phyloP scores from a whole-genome alignment of 2,797 vertebrate genomes.

The Kryptolebias ocellatus region DNA sequence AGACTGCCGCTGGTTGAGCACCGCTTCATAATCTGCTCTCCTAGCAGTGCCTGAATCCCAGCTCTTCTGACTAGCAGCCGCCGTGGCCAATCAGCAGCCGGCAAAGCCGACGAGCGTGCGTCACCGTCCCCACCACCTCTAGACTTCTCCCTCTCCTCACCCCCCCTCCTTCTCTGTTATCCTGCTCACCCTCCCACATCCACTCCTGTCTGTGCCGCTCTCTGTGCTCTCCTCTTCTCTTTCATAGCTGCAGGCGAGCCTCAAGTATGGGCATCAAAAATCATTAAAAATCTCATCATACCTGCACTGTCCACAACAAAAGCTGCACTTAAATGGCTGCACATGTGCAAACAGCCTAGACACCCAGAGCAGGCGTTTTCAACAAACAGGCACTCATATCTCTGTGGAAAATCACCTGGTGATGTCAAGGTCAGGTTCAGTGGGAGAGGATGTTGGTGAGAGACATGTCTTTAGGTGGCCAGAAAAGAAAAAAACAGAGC shows the following conservation, averaged over 20 bases:
- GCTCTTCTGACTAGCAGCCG: constrained; percentile 72
- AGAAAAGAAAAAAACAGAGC: constrained; percentile 13
- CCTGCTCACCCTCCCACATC: constrained; percentile 69
- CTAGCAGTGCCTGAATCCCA: constrained; percentile 79
- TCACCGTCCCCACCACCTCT: constrained; percentile 69
- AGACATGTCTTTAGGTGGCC: constrained; percentile 56
- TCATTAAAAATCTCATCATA: constrained; percentile 53
- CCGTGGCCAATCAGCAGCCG: constrained; percentile 69
- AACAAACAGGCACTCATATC: constrained; percentile 9
- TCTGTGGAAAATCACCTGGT: constrained; percentile 72
- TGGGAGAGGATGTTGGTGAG: constrained; percentile 50
- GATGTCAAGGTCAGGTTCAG: constrained; percentile 76
- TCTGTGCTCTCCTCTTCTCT: constrained; percentile 45
- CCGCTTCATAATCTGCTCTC: constrained; percentile 87
- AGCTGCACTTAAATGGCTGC: constrained; percentile 3
- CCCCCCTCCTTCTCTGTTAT: constrained; percentile 65
- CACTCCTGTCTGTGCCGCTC: constrained; percentile 41
- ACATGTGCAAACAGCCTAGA: not conserved
- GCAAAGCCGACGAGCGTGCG: constrained; percentile 76
- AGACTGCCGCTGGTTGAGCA: constrained; percentile 81
- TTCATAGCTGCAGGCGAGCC: constrained; percentile 74
- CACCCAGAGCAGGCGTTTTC: not conserved
- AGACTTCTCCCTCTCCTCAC: constrained; percentile 54
- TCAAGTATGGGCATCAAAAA: constrained; percentile 71
- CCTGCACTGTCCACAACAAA: constrained; percentile 46